phyloP scores from a whole-genome alignment of 2,888 invertebrate genomes.

The Eucriotettix oculatus region DNA sequence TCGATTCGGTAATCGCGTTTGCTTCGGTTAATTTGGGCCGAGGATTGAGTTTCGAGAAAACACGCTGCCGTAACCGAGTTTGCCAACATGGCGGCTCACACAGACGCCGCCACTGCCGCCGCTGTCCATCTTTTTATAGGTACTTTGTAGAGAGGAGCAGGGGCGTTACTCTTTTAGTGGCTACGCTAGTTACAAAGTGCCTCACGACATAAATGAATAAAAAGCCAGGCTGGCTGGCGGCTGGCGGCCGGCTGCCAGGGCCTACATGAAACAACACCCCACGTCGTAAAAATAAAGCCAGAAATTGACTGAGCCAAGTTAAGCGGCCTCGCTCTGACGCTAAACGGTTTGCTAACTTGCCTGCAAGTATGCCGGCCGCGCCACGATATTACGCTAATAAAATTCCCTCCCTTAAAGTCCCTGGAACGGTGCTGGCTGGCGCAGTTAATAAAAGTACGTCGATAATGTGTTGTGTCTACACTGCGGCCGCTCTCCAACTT shows the following conservation, averaged over 20 bases:
- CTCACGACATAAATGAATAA: not conserved
- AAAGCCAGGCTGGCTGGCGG: not conserved
- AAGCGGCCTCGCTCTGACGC: not conserved
- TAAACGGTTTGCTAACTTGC: too few species aligned
- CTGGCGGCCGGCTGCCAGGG: not conserved
- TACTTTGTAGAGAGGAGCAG: not conserved
- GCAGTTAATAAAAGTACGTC: too few species aligned
- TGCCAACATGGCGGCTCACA: not conserved
- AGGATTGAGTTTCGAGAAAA: slow-evolving; percentile 12
- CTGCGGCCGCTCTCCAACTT: too few species aligned
- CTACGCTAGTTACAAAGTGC: not conserved
- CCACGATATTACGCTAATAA: too few species aligned
- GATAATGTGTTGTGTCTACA: too few species aligned
- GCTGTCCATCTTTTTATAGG: not conserved
- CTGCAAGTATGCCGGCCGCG: too few species aligned
- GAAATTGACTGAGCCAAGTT: not conserved
- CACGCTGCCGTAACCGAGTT: slow-evolving; percentile 8
- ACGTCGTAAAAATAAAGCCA: not conserved
- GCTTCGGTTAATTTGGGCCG: slow-evolving; percentile 12
- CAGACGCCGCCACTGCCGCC: not conserved
- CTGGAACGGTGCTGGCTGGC: too few species aligned
- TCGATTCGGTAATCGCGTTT: slow-evolving; percentile 9
- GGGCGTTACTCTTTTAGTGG: not conserved
- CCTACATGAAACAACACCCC: not conserved
- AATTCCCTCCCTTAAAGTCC: too few species aligned